Evolutionary conservation across 1,140 invertebrate genomes (phyloP).

Genomic region (Antheraea pernyi): DNA sequence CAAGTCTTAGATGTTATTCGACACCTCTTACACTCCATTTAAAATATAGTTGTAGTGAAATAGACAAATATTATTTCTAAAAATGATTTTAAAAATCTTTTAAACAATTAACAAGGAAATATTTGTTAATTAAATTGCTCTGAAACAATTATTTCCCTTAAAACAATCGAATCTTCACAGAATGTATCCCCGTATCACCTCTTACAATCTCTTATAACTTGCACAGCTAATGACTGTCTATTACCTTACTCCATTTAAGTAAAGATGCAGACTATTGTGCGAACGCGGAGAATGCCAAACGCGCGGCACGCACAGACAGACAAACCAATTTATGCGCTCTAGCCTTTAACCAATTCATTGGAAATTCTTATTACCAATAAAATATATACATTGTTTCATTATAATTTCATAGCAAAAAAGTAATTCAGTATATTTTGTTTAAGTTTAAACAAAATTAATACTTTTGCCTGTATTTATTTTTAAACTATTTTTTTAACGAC

Average conservation of each 20-base stretch:
- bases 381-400: not conserved
- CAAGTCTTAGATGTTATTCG: too few relatives aligned
- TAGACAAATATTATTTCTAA: too few relatives aligned
- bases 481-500: too few relatives aligned
- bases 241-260: slow-evolving; percentile 4
- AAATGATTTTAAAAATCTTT: too few relatives aligned
- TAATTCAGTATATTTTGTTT: too few relatives aligned
- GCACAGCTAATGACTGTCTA: not conserved
- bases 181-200: not conserved
- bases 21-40: too few relatives aligned
- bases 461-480: too few relatives aligned
- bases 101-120: too few relatives aligned
- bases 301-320: not conserved
- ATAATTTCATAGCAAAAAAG: not conserved
- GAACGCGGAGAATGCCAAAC: not conserved
- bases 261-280: slow-evolving; percentile 4
- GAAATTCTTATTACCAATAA: not conserved
- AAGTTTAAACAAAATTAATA: too few relatives aligned
- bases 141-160: too few relatives aligned
- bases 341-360: not conserved
- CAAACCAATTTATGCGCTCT: not conserved
- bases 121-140: too few relatives aligned
- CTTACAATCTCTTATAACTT: not conserved
- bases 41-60: too few relatives aligned
- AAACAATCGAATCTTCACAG: not conserved